phyloP scores from a whole-genome alignment of 2,113 vertebrate species.

The Gymnocephalus cernua region DNA sequence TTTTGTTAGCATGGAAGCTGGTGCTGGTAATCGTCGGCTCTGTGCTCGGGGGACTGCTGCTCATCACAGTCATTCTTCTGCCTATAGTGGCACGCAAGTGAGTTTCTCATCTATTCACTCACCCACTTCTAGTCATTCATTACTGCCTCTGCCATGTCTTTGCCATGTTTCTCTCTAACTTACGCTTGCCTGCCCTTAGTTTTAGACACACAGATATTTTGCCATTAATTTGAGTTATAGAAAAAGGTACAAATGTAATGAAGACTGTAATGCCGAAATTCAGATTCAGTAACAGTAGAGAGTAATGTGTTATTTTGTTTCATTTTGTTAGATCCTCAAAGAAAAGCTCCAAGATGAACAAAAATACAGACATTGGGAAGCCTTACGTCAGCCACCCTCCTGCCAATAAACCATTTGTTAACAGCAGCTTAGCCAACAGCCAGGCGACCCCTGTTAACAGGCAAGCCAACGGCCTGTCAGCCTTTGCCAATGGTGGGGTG shows the following conservation, averaged over 20 bases:
- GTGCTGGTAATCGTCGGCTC: slow-evolving; percentile 65
- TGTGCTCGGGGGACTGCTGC: slow-evolving; percentile 71
- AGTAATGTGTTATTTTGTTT: not conserved
- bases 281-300: not conserved
- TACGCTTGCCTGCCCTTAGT: not conserved
- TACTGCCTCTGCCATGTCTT: not conserved
- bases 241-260: not conserved
- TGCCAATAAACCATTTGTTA: slow-evolving; percentile 13
- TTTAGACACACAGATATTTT: not conserved
- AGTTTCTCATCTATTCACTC: slow-evolving; percentile 20
- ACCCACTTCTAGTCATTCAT: not conserved
- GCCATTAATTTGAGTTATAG: not conserved
- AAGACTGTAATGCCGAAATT: not conserved
- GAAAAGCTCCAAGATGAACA: slow-evolving; percentile 17
- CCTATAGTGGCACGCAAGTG: slow-evolving; percentile 58
- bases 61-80: slow-evolving; percentile 60
- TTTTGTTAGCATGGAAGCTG: slow-evolving; percentile 70
- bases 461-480: not conserved
- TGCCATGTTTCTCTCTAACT: not conserved
- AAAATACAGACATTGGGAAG: not conserved
- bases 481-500: slow-evolving; percentile 3
- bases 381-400: slow-evolving; percentile 6
- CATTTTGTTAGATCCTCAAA: slow-evolving; percentile 49
- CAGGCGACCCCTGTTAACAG: not conserved
- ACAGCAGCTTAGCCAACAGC: not conserved